Evolutionary conservation across 2,113 vertebrate species (phyloP), one percentile per base, ranked within the genome.

Genomic region (Oreocharis arfaki): DNA sequence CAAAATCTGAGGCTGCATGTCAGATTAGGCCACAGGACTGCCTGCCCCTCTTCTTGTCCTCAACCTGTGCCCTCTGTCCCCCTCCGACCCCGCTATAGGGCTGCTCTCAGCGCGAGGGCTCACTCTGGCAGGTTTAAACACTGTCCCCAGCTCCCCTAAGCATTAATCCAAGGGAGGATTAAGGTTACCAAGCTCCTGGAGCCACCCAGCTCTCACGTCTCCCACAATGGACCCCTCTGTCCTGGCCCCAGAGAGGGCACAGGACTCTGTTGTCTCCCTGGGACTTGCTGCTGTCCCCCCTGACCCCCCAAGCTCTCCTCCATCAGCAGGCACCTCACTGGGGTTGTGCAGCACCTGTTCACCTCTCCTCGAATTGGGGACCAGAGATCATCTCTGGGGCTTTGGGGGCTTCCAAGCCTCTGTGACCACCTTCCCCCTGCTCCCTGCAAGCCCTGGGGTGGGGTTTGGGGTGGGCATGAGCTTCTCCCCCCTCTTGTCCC

Each of bases 121-220:
- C 76, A 2, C 76, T 89, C 71, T 15, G 84, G 68, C 41, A 52
- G 94, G 79, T 95, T 95, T 95, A 96, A 86, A 90, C 52, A 46
- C 60, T 92, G 94, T 96, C 95, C 95, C 94, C 93, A 95, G 86
- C 56, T 96, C 86, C 93, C 89, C 95, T 92, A 75, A 63, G 94
- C 80, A 84, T 70, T 96, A 97, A 96, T 95, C 96, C 93, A 56
- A 53, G 68, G 64, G 47, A 95, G 89, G 95, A 97, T 97, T 97
- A 97, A 96, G 94, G 94, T 97, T 97, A 95, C 93, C 93, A 81
- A 93, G 91, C 33, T 95, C 89, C 86, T 81, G 93, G 56, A 89
- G 86, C 63, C 47, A 93, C 44, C 60, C 64, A 81, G 86, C 52
- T 69, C 86, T 95, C 91, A 69, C 6, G 24, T 59, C 52, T 95